Base-by-base conservation (phyloP, 2,888 invertebrate genomes). In the Achlya flavicornis region DNA sequence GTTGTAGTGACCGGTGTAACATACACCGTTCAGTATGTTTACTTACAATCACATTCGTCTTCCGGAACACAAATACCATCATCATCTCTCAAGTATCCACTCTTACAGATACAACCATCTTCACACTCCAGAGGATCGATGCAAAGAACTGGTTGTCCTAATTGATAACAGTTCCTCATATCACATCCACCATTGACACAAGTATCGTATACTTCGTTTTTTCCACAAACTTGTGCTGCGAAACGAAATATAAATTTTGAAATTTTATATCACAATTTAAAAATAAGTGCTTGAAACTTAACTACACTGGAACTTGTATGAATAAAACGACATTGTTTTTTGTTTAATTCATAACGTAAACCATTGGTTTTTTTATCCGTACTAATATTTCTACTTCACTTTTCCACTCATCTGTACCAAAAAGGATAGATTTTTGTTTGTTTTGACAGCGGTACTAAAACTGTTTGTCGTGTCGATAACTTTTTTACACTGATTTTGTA, bases 101-200 rank as follows among this genome's bases (percentile, higher is more conserved):
- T 16, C 58, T 65, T 63, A 63, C 84, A 85, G n/a, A 72, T 59
- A 48, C 83, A 85, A 14, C 78, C 81, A 16, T 65, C 71, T 26
- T 68, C 48, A 64, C 82, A 83, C 41, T 73, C 57, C 0, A 68
- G 33, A 3, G 72, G 69, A 41, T 80, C 72, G 19, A 77, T 77
- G 57, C 84, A 85, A 19, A 80, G 8, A 11, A 57, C 64, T 14
- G 76, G 72, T 48, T 67, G 59, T 19, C 70, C 71, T 10, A 78
- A 43, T 58, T 79, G 71, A 3, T 79, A 72, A 57, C 84, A 85
- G 4, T 76, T 74, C 61, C 73, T 67, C 58, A 69, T 79, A 0
- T 73, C 74, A 64, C 85, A 85, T 32, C 81, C 83, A 8, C 80
- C 79, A 57, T 81, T 82, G 0, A 71, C 73, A 32, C 83, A 84